Evolutionary conservation across 2,888 invertebrate species (phyloP).

Genomic region (Phanerotoma sp.): DNA sequence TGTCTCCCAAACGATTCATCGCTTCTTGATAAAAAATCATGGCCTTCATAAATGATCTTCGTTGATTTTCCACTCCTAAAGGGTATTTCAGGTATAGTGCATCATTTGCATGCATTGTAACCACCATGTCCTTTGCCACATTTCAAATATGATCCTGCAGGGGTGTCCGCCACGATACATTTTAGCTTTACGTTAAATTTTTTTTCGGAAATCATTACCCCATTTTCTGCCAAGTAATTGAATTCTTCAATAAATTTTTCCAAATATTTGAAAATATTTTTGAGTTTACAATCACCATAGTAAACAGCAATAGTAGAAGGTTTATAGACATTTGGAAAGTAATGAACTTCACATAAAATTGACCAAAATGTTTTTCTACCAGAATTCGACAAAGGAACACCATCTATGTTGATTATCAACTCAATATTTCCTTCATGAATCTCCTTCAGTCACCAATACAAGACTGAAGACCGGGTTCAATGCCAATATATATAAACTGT

Average conservation of each 20-base stretch:
- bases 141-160: slow-evolving; percentile 30
- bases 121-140: slow-evolving; percentile 26
- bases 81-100: neutral
- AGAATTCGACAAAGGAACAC: slow-evolving; percentile 24
- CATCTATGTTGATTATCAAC: slow-evolving; percentile 30
- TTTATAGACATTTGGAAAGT: slow-evolving; percentile 28
- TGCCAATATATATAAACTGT: slow-evolving; percentile 29
- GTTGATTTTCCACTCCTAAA: no score
- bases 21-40: neutral
- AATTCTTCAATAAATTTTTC: slow-evolving; percentile 30
- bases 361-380: slow-evolving; percentile 29
- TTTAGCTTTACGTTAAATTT: slow-evolving; percentile 15
- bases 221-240: slow-evolving; percentile 25
- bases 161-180: slow-evolving; percentile 23
- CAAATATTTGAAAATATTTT: slow-evolving; percentile 22
- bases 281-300: slow-evolving; percentile 31
- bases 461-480: slow-evolving; percentile 23
- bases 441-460: slow-evolving; percentile 21
- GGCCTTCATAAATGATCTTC: neutral
- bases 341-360: slow-evolving; percentile 28
- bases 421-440: slow-evolving; percentile 17
- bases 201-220: slow-evolving; percentile 20
- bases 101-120: slow-evolving; percentile 7
- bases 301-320: slow-evolving; percentile 30
- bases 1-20: neutral